A percentile compares a stretch with the other conserved stretches of the same genome.
phyloP scores from a whole-genome alignment of 2,888 invertebrate species.

The Tachystola acroxantha region DNA sequence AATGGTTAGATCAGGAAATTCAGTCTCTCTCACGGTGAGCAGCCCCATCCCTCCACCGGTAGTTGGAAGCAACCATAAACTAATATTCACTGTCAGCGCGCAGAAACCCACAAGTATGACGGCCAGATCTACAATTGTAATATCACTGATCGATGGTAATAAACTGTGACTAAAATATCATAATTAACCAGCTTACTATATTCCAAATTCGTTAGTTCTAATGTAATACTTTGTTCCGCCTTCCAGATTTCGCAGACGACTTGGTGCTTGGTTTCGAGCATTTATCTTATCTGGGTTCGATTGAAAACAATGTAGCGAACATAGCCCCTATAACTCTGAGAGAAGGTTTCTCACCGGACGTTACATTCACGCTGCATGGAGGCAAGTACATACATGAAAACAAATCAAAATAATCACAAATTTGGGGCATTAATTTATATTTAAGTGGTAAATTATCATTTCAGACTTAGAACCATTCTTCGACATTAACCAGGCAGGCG shows the following conservation, averaged over 20 bases:
- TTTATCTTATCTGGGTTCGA: slow-evolving; percentile 2
- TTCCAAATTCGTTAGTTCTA: too few relatives aligned
- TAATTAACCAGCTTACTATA: background rate
- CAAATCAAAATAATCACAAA: background rate
- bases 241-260: background rate
- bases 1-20: slow-evolving; percentile 2
- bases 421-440: too few relatives aligned
- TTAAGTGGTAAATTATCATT: too few relatives aligned
- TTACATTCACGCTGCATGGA: slow-evolving; percentile 25
- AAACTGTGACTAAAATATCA: too few relatives aligned
- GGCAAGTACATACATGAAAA: slow-evolving; percentile 18
- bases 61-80: slow-evolving; percentile 18
- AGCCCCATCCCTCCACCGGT: slow-evolving; percentile 12
- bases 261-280: background rate
- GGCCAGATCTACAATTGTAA: slow-evolving; percentile 21
- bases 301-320: slow-evolving; percentile 12
- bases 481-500: slow-evolving; percentile 2
- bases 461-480: slow-evolving; percentile 15
- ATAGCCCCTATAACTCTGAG: slow-evolving; percentile 22
- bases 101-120: slow-evolving; percentile 12
- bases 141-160: slow-evolving; percentile 12
- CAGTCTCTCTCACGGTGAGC: slow-evolving; percentile 5
- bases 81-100: slow-evolving; percentile 21
- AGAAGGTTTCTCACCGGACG: slow-evolving; percentile 26
- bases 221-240: too few relatives aligned